Evolutionary conservation across 2,888 invertebrate species (phyloP).

Genomic region (Urechis unicinctus): DNA sequence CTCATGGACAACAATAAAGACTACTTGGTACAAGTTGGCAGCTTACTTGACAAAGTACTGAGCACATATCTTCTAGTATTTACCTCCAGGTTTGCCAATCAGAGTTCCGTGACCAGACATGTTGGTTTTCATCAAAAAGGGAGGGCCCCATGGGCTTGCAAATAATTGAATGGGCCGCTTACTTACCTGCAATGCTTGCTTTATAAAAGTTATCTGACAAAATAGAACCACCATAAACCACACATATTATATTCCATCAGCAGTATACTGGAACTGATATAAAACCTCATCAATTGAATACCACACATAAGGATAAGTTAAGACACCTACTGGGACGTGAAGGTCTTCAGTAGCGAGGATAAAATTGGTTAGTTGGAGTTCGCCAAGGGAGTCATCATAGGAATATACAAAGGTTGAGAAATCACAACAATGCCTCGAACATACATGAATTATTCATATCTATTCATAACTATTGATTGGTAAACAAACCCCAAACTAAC

Average conservation of each 20-base stretch:
- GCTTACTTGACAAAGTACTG: no score
- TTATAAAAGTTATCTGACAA: slow-evolving; percentile 48
- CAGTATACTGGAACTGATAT: no score
- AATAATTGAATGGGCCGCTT: slow-evolving; percentile 42
- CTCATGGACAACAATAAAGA: no score
- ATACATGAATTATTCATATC: neutral
- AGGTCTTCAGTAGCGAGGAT: slow-evolving; percentile 64
- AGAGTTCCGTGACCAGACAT: slow-evolving; percentile 50
- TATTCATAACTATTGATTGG: neutral
- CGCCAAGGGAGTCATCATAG: slow-evolving; percentile 62
- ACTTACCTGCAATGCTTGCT: slow-evolving; percentile 37
- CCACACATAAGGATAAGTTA: neutral
- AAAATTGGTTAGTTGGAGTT: slow-evolving; percentile 58
- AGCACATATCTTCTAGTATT: slow-evolving; percentile 70
- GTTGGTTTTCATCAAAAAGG: slow-evolving; percentile 58
- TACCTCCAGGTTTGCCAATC: no score
- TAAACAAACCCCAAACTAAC: neutral
- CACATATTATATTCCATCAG: neutral
- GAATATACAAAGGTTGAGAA: slow-evolving; percentile 78
- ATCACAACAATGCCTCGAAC: slow-evolving; percentile 67
- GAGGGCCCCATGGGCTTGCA: no score
- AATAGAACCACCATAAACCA: neutral
- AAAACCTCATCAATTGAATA: no score
- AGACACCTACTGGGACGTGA: slow-evolving; percentile 56
- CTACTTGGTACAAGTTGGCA: no score